Evolutionary conservation across 2,888 invertebrate species (phyloP), one percentile per base, ranked within the genome.

Genomic region (Tribolium freemani): DNA sequence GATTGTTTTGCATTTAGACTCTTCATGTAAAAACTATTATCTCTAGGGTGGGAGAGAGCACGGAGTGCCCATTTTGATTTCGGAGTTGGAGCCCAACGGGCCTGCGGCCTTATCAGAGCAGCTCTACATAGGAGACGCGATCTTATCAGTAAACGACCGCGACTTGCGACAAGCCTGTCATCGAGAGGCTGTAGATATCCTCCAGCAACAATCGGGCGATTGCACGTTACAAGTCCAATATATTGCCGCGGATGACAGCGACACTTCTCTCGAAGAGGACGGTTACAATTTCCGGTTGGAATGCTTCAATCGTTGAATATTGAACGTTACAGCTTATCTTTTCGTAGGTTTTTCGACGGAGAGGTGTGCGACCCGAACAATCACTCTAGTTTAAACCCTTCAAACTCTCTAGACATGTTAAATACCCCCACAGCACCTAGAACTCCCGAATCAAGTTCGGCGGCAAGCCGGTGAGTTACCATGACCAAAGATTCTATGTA

Each of bases 1-100:
- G n/a, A n/a, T n/a, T n/a, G n/a, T n/a, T n/a, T n/a, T 56, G 21
- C 44, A 3, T 44, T 44, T 50, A 61, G 77, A n/a, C n/a, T n/a
- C n/a, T n/a, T n/a, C 1, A 71, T 69, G 80, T 81, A 8, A 48
- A 48, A 11, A 48, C 2, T 16, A 2, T 16, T 1, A 48, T 53
- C 16, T 3, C 4, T 83, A 95, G 94, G 95, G 95, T 66, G 95
- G 95, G 0, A 90, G 93, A 74, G 96, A 96, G 83, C 95, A 96
- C 86, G 95, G 95, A 10, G 93, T 95, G 45, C 95, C 95, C 0
- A 94, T 96, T 77, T 87, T 96, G 72, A 93, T 96, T 81, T 95
- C 95, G 0, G 95, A 95, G 87, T 89, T 96, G 83, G 91, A 92
- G 83, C 90, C 91, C 69, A 92, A 93, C 78, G 94, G 94, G 75